Base-by-base conservation (phyloP, 2,888 invertebrate genomes). In the Drosophila neotestacea region DNA sequence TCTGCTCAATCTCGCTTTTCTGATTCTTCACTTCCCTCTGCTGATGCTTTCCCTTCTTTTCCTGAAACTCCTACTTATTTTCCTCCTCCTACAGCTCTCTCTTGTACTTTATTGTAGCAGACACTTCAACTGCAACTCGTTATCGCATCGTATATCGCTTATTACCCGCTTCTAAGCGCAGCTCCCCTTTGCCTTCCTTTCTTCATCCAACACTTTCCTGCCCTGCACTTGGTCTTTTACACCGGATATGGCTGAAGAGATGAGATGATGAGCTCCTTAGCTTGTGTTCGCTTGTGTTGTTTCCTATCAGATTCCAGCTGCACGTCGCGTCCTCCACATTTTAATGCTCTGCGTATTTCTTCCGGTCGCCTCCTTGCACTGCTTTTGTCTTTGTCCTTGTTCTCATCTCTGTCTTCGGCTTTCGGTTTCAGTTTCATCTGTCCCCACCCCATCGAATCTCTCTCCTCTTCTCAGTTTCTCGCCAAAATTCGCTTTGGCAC, bases 271-370 rank as follows among this genome's bases (percentile, higher is more conserved):
- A 61, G 63, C 70, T 77, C 59, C 58, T 79, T 63, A 70, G 77
- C 66, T 30, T 38, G 6, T 22, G 22, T 22, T 22, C 22, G 16
- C 50, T 36, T 39, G 22, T 30, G 30, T 39, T 55, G 55, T 58
- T 82, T 79, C 82, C 83, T 89, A 88, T 85, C 89, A 88, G 86
- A 79, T 85, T 89, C 83, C 89, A 88, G 89, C 86, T 85, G 85
- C 85, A 73, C 48, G 27, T 44, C 59, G 50, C 44, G 66, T 78
- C 58, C 77, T 73, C 61, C 42, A 63, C 54, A 51, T 69, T 70
- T 82, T 77, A 77, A 69, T 77, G 67, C 70, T 27, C 42, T 65
- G 62, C 80, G 68, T 73, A 73, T 82, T 89, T 89, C 88, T 89
- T 85, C 85, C 89, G 89, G 89, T 68, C 13, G 46, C 39, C 11